Evolutionary conservation across 2,113 vertebrate genomes (phyloP), one percentile per base, ranked within the genome.

Genomic region (Silurus meridionalis): DNA sequence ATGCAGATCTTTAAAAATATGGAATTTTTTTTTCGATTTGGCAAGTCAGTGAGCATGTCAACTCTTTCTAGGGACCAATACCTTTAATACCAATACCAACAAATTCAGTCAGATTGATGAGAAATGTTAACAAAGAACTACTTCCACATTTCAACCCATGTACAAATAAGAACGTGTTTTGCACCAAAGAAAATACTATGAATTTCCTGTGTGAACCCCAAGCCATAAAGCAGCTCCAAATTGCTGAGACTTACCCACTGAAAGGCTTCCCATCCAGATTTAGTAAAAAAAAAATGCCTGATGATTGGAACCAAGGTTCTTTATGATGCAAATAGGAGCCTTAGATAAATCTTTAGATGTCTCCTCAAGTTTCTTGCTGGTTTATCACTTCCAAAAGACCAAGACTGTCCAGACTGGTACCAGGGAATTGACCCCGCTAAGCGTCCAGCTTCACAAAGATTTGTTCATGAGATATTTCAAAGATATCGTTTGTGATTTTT

Each of bases 181-280:
- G 28, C 77, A 79, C n/a, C 9, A 79, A 37, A 55, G 19, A 2
- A 57, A 4, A 66, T 58, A 52, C 71, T 23, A 52, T 13, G 19
- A 52, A 53, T 64, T 67, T 79, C 74, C 61, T 46, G 50, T 79
- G 15, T n/a, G 61, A 66, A 10, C 9, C 78, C 63, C 8, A 80
- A 48, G 60, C 71, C 17, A 6, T n/a, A 61, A 71, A 52, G 6
- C 55, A 67, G 17, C 28, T 77, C 28, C 14, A 60, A 8, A 75
- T 55, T 61, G 48, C 53, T 17, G 3, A 21, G 55, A 91, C 91
- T 91, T 89, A 91, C 90, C 91, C 17, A 89, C 77, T 13, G 80
- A 81, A 37, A 89, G 57, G 25, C 89, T 89, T 86, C 86, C 87
- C 87, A 89, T 88, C 72, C 87, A 85, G 60, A 63, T 83, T n/a